Conservation (phyloP, 2,113 vertebrate genomes). For the Hippocampus barbouri region DNA sequence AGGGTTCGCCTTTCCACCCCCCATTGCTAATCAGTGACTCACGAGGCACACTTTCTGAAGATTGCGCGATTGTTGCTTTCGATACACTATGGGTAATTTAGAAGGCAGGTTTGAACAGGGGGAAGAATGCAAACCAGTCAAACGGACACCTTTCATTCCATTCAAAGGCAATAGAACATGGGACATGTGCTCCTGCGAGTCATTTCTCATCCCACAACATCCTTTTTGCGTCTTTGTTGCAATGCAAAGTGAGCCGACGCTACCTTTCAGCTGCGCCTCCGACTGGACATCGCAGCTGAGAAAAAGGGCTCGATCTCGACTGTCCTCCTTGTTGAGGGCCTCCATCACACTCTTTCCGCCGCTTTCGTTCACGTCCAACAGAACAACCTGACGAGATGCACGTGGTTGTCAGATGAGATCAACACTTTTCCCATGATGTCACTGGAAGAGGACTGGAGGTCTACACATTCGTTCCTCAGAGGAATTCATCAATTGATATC, state of each 20-base stretch:
- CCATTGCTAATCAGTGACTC: background rate
- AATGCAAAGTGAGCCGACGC: background rate
- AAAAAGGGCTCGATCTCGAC: slow-evolving; percentile 41
- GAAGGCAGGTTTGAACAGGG: slow-evolving; percentile 4
- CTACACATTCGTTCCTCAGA: too few species aligned
- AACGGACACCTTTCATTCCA: background rate
- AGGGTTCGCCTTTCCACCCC: background rate
- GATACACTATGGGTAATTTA: background rate
- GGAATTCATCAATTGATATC: too few species aligned
- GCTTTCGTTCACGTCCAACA: slow-evolving; percentile 57
- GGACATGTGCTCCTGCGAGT: background rate
- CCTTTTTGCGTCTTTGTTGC: background rate
- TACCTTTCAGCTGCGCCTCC: slow-evolving; percentile 65
- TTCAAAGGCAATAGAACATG: background rate
- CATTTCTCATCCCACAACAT: background rate
- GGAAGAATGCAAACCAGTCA: background rate
- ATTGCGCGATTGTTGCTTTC: background rate
- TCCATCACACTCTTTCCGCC: slow-evolving; percentile 31
- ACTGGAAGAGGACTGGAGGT: too few species aligned
- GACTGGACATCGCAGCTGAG: slow-evolving; percentile 57
- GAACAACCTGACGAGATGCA: slow-evolving; percentile 37
- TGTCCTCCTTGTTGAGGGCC: slow-evolving; percentile 38
- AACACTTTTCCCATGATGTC: too few species aligned
- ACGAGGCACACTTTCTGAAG: background rate
- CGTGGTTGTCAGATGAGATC: too few species aligned